Conservation (phyloP, 2,113 vertebrate species). For the Hucho hucho region DNA sequence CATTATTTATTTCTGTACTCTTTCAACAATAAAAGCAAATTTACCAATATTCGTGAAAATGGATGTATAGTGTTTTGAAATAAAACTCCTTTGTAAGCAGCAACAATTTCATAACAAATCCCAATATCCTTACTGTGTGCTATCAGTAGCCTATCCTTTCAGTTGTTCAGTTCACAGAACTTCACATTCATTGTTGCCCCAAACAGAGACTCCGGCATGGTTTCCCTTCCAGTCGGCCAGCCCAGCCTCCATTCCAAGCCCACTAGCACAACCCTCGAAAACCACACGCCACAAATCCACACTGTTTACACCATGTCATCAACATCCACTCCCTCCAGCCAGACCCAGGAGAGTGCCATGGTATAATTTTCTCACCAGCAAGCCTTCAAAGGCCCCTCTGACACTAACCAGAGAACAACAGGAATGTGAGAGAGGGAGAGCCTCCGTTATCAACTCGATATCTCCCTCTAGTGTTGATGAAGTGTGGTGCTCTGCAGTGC, state of each 20-base stretch:
- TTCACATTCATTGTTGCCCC: too few relatives aligned
- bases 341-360: conserved; percentile 61
- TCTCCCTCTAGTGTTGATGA: conserved; percentile 66
- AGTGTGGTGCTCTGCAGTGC: conserved; percentile 70
- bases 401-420: conserved; percentile 72
- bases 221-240: background rate
- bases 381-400: conserved; percentile 59
- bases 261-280: conserved; percentile 13
- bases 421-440: conserved; percentile 48
- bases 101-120: too few relatives aligned
- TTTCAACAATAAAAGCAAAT: too few relatives aligned
- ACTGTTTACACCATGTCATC: conserved; percentile 68
- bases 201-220: too few relatives aligned
- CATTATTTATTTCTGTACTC: too few relatives aligned
- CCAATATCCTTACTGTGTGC: background rate
- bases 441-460: conserved; percentile 50
- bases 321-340: conserved; percentile 65
- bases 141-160: too few relatives aligned
- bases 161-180: too few relatives aligned
- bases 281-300: conserved; percentile 43
- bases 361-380: conserved; percentile 69
- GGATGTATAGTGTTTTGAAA: too few relatives aligned
- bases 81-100: too few relatives aligned
- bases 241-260: background rate
- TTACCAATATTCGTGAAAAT: too few relatives aligned